phyloP scores from a whole-genome alignment of 2,113 vertebrate species.

The Fregata magnificens region DNA sequence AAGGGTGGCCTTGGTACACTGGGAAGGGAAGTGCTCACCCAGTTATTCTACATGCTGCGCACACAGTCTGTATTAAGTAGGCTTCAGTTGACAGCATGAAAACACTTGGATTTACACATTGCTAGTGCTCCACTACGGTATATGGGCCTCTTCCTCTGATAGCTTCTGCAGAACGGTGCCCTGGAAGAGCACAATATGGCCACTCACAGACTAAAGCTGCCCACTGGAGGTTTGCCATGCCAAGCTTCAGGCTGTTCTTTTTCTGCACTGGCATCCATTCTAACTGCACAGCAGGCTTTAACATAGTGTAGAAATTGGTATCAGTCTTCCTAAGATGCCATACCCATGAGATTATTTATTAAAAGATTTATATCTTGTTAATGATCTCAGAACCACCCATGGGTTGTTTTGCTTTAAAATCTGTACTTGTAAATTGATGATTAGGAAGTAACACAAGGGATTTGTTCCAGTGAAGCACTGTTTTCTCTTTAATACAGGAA shows the following conservation, averaged over 20 bases:
- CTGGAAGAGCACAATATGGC: neutral
- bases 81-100: neutral
- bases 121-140: neutral
- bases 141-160: neutral
- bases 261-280: neutral
- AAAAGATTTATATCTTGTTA: slow-evolving; percentile 39
- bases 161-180: neutral
- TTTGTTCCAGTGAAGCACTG: neutral
- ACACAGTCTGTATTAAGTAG: neutral
- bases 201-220: neutral
- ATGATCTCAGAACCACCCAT: neutral
- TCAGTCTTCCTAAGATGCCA: slow-evolving; percentile 20
- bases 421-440: neutral
- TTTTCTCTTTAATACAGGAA: neutral
- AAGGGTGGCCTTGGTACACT: neutral
- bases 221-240: neutral
- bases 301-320: slow-evolving; percentile 17
- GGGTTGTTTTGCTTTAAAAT: neutral
- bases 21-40: neutral
- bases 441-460: neutral
- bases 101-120: neutral
- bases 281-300: slow-evolving; percentile 9
- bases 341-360: slow-evolving; percentile 27
- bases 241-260: neutral
- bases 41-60: neutral